Evolutionary conservation across 1,140 invertebrate species (phyloP), one percentile per base, ranked within the genome.

Genomic region (Watersipora subatra): DNA sequence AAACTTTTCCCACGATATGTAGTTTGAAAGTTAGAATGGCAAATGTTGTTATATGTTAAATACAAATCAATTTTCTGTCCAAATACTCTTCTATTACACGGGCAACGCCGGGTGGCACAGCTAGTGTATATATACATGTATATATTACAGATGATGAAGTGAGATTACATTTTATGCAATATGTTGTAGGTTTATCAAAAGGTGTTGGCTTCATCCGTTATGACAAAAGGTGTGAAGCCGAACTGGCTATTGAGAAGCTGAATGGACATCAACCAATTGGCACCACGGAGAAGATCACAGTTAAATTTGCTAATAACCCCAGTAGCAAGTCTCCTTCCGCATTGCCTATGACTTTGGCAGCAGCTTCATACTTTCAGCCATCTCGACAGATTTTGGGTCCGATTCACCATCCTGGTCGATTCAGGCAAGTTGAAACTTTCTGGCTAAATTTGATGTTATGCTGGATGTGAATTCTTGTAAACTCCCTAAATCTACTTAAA

Each of bases 131-230:
- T n/a, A n/a, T n/a, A n/a, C n/a, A n/a, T n/a, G n/a, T n/a, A n/a
- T n/a, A n/a, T n/a, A n/a, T n/a, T n/a, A n/a, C n/a, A n/a, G n/a
- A n/a, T n/a, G n/a, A n/a, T n/a, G n/a, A n/a, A n/a, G n/a, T n/a
- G n/a, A n/a, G n/a, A n/a, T n/a, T n/a, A n/a, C n/a, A n/a, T n/a
- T n/a, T n/a, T n/a, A n/a, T n/a, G n/a, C n/a, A n/a, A n/a, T n/a
- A n/a, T n/a, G n/a, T n/a, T n/a, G n/a, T 69, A 90, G 94, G 94
- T 75, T 84, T 97, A 72, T 98, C 95, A 62, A 98, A 98, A 84
- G 96, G 96, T 67, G 96, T 99, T 68, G 96, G 96, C 59, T 99
- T 99, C 83, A 97, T 99, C 73, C 87, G 96, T 68, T 99, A 98
- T 81, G 96, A 99, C 81, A 93, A 97, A 80, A 88, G 94, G 66